Percentiles rank a stretch among this genome's conserved stretches.
Evolutionary conservation across 2,797 vertebrate genomes (phyloP).

Genomic region (Botia kubotai): DNA sequence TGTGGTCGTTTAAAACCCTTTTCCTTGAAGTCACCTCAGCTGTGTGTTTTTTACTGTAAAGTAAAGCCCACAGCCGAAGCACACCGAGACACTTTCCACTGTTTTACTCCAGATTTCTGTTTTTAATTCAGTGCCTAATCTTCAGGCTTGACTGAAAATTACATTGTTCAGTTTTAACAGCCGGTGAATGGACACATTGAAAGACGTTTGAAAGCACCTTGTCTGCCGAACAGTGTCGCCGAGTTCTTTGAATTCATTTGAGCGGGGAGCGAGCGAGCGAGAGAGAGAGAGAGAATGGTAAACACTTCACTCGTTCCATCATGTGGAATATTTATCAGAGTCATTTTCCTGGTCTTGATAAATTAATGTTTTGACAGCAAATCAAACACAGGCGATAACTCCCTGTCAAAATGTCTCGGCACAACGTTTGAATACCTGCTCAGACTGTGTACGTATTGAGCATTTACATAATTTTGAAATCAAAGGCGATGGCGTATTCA

Average conservation of each 20-base stretch:
- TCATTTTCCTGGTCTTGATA: conserved; percentile 52
- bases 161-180: conserved; percentile 53
- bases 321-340: conserved; percentile 54
- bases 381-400: conserved; percentile 59
- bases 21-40: conserved; percentile 6
- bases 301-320: conserved; percentile 42
- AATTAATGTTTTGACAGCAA: conserved; percentile 65
- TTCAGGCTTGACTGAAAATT: conserved; percentile 52
- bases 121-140: conserved; percentile 54
- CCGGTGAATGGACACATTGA: conserved; percentile 40
- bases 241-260: conserved; percentile 52
- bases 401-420: conserved; percentile 54
- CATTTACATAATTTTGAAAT: conserved; percentile 57
- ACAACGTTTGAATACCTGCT: conserved; percentile 45
- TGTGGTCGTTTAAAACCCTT: conserved; percentile 10
- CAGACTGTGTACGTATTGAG: neutral
- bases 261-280: conserved; percentile 12
- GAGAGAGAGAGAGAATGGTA: conserved; percentile 17
- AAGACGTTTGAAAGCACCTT: conserved; percentile 54
- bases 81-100: conserved; percentile 23
- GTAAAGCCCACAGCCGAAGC: conserved; percentile 15
- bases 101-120: conserved; percentile 29
- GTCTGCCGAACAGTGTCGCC: conserved; percentile 32
- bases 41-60: conserved; percentile 12
- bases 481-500: conserved; percentile 49